phyloP scores from a whole-genome alignment of 2,888 invertebrate species.

The Lypha dubia region DNA sequence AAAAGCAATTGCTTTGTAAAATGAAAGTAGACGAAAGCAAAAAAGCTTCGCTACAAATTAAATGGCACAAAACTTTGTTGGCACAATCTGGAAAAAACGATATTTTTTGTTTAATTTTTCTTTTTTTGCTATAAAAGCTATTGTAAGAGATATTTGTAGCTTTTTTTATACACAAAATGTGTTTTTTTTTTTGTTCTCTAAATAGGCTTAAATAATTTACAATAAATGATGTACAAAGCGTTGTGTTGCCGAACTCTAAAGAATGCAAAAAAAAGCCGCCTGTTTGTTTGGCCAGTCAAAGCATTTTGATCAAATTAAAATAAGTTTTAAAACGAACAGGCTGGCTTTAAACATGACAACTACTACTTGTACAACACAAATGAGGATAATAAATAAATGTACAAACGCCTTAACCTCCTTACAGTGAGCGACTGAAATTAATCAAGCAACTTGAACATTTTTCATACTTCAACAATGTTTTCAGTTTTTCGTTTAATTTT shows the following conservation, averaged over 20 bases:
- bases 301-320: slow-evolving; percentile 37
- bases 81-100: slow-evolving; percentile 69
- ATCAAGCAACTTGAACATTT: background rate
- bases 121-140: slow-evolving; percentile 14
- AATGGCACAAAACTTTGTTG: slow-evolving; percentile 75
- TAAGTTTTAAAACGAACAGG: slow-evolving; percentile 23
- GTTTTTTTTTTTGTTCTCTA: slow-evolving; percentile 11
- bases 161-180: slow-evolving; percentile 11
- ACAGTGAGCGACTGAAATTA: slow-evolving; percentile 6
- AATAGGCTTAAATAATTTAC: slow-evolving; percentile 48
- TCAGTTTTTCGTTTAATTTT: background rate
- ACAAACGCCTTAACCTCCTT: background rate
- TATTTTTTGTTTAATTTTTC: slow-evolving; percentile 26
- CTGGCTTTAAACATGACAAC: slow-evolving; percentile 6
- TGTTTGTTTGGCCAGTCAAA: slow-evolving; percentile 27
- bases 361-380: slow-evolving; percentile 24
- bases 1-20: slow-evolving; percentile 70
- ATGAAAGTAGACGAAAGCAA: slow-evolving; percentile 59
- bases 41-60: slow-evolving; percentile 68
- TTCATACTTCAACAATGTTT: background rate
- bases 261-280: slow-evolving; percentile 44
- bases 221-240: slow-evolving; percentile 44
- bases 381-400: slow-evolving; percentile 3
- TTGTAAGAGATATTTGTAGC: slow-evolving; percentile 19
- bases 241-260: background rate